Conservation (phyloP, 2,888 invertebrate species). For the Hemaris fuciformis region DNA sequence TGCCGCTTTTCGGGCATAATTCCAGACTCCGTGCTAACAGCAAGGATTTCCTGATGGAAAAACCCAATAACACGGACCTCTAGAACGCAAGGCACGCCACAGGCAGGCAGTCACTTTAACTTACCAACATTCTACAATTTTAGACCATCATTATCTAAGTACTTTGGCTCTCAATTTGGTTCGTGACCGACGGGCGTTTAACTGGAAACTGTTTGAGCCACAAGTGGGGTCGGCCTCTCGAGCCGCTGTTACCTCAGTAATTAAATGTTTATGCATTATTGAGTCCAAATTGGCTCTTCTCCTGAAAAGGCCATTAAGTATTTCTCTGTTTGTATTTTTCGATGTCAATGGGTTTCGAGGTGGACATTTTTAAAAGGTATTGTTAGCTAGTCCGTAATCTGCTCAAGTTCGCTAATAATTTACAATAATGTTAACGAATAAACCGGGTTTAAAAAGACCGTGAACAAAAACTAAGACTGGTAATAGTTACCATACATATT, state of each 20-base stretch:
- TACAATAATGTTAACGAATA: no score
- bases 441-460: no score
- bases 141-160: neutral
- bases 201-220: slow-evolving; percentile 22
- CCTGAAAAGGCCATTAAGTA: neutral
- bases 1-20: no score
- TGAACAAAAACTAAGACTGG: no score
- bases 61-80: no score
- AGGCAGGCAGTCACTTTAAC: no score
- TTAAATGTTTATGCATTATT: slow-evolving; percentile 9
- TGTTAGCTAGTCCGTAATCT: neutral
- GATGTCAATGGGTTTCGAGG: neutral
- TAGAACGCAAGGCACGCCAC: no score
- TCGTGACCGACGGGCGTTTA: neutral
- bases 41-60: no score
- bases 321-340: neutral
- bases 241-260: neutral
- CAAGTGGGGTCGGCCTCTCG: slow-evolving; percentile 32
- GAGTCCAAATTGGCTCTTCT: neutral
- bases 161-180: neutral
- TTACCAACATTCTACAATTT: neutral
- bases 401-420: neutral
- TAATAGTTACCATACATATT: no score
- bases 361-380: neutral
- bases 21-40: no score